Percentiles rank a stretch among this genome's conserved stretches.
These are phyloP conservation scores for Sinocyclocheilus anophthalmus DNA, from an alignment of 2,113 vertebrate species.

Conservation along the genomic window DNA sequence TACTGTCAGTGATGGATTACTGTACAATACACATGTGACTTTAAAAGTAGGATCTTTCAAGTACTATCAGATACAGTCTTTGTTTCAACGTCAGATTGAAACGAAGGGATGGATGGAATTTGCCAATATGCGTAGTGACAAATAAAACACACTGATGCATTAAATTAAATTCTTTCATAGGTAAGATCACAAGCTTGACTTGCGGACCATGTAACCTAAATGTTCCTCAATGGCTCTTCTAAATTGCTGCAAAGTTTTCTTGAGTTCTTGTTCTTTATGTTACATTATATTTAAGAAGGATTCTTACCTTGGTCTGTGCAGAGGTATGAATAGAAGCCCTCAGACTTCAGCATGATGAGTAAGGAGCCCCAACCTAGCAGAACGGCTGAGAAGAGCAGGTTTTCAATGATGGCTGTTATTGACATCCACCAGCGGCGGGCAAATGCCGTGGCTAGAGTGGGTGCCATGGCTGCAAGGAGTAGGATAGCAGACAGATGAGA, in stretches of 20 bases:
- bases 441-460: conserved; percentile 88
- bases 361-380: conserved; percentile 97
- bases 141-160: background rate
- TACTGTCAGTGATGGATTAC: background rate
- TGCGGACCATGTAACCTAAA: background rate
- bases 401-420: conserved; percentile 90
- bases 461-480: conserved; percentile 79
- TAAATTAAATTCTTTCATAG: background rate
- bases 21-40: conserved; percentile 7
- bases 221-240: background rate
- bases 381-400: conserved; percentile 94
- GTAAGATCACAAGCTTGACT: background rate
- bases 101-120: background rate
- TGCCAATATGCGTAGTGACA: background rate
- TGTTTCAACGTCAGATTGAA: background rate
- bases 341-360: conserved; percentile 97
- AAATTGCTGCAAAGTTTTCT: background rate
- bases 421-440: conserved; percentile 98
- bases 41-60: background rate
- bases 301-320: conserved; percentile 82
- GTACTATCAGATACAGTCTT: background rate
- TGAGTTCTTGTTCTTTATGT: background rate
- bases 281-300: too few relatives aligned
- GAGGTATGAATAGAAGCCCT: conserved; percentile 97
- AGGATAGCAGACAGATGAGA: conserved; percentile 5